phyloP scores from a whole-genome alignment of 2,888 invertebrate genomes.

The Eugnorisma glareosa region DNA sequence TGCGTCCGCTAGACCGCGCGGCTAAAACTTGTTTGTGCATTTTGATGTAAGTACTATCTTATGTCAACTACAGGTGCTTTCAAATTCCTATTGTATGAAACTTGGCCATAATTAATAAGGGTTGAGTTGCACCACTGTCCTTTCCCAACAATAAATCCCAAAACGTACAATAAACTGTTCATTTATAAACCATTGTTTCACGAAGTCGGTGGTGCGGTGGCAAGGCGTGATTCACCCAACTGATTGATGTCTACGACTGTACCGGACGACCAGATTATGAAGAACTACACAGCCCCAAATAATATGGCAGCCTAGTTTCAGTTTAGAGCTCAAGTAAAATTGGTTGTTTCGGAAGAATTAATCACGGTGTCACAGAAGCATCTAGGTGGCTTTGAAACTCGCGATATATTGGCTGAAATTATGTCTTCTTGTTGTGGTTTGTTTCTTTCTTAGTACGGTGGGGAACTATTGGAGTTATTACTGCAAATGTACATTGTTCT shows the following conservation, averaged over 20 bases:
- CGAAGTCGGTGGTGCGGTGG: constrained; percentile 33
- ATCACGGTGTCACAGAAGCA: constrained; percentile 52
- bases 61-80: too few relatives aligned
- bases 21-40: background rate
- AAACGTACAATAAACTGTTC: constrained; percentile 55
- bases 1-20: too few relatives aligned
- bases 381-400: constrained; percentile 59
- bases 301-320: background rate
- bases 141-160: constrained; percentile 42
- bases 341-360: constrained; percentile 46
- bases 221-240: constrained; percentile 49
- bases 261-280: constrained; percentile 4
- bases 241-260: constrained; percentile 59
- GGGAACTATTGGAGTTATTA: constrained; percentile 11
- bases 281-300: constrained; percentile 19
- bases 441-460: background rate
- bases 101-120: constrained; percentile 30
- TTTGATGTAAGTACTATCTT: background rate
- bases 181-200: constrained; percentile 60
- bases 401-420: constrained; percentile 54
- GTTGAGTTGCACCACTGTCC: constrained; percentile 1
- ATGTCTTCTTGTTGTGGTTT: constrained; percentile 32
- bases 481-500: background rate
- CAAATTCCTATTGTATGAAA: constrained; percentile 7
- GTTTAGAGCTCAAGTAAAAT: constrained; percentile 7